Evolutionary conservation across 2,113 vertebrate species (phyloP).

Genomic region (Oryzias celebensis): DNA sequence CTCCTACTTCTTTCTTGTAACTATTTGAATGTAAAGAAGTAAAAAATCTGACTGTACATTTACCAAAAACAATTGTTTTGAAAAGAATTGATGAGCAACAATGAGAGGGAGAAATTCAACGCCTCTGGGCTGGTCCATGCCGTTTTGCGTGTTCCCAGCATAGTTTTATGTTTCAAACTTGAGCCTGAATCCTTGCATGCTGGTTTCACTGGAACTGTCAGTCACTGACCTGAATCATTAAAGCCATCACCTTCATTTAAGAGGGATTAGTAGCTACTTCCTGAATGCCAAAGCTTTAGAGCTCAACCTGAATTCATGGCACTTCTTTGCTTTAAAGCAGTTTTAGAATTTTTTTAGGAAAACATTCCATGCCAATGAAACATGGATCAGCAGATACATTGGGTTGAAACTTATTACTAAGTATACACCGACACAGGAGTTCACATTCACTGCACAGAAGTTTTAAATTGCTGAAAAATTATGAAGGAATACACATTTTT

Average conservation of each 20-base stretch:
- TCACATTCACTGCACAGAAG: background rate
- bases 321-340: background rate
- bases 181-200: background rate
- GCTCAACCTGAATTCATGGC: slow-evolving; percentile 18
- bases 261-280: slow-evolving; percentile 63
- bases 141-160: background rate
- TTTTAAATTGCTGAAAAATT: background rate
- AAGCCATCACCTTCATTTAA: slow-evolving; percentile 45
- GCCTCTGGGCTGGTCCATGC: background rate
- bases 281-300: slow-evolving; percentile 43
- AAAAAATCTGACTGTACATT: no score
- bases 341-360: background rate
- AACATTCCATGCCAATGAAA: no score
- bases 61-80: no score
- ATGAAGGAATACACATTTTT: background rate
- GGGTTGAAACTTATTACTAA: no score
- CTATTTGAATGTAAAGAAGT: no score
- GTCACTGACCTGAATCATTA: slow-evolving; percentile 46
- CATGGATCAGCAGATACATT: no score
- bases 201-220: slow-evolving; percentile 35
- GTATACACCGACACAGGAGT: no score
- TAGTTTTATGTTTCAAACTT: slow-evolving; percentile 7
- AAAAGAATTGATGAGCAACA: background rate
- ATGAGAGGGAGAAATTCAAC: background rate
- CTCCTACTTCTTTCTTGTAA: no score